These are phyloP conservation scores for Boloria euphrosyne DNA, from an alignment of 2,888 invertebrate genomes.

Conservation along the genomic window DNA sequence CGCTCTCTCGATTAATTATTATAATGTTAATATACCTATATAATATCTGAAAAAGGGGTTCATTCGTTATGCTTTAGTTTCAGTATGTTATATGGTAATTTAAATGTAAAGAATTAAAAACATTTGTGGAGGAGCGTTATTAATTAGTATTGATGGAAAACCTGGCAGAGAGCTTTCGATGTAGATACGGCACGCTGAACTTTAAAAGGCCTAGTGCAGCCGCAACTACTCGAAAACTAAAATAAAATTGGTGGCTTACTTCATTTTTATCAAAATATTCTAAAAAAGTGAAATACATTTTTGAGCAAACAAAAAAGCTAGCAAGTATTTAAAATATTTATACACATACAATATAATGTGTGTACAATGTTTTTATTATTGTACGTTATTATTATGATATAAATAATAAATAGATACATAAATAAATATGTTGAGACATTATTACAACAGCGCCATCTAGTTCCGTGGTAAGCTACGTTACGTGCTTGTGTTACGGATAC, in stretches of 20 bases:
- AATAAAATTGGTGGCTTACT: constrained; percentile 26
- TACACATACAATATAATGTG: no score
- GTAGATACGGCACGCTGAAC: constrained; percentile 58
- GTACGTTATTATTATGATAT: no score
- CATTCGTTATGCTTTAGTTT: constrained; percentile 9
- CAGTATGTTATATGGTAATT: constrained; percentile 25
- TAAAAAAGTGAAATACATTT: constrained; percentile 10
- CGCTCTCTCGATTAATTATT: neutral
- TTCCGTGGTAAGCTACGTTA: no score
- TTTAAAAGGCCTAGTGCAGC: constrained; percentile 39
- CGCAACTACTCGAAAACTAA: constrained; percentile 22
- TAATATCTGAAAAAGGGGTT: neutral
- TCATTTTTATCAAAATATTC: constrained; percentile 23
- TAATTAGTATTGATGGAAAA: constrained; percentile 48
- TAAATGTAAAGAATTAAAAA: constrained; percentile 30
- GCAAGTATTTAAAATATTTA: no score
- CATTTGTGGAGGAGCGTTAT: constrained; percentile 40
- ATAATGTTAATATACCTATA: no score
- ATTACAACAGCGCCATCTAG: no score
- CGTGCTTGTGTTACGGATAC: no score
- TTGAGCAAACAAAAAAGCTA: neutral
- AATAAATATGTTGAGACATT: no score
- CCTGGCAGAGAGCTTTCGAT: constrained; percentile 47
- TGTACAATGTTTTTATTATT: no score
- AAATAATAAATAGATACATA: no score